Evolutionary conservation across 2,888 invertebrate genomes (phyloP).

Genomic region (Adineta ricciae): DNA sequence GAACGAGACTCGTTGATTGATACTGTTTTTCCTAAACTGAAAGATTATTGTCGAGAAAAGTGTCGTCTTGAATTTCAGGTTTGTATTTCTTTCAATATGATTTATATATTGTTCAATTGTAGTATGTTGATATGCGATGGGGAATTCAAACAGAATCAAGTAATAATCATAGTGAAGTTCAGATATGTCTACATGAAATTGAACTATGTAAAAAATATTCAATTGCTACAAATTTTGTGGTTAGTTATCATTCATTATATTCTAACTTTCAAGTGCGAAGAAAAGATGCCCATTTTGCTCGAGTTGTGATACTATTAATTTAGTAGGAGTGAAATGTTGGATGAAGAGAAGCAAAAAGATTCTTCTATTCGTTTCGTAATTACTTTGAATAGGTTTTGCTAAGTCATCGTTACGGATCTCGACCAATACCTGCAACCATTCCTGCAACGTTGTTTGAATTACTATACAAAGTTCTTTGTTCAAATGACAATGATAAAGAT

Average conservation of each 20-base stretch:
- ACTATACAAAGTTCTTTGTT: neutral
- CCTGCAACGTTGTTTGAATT: neutral
- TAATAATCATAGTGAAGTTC: neutral
- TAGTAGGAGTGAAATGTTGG: too few relatives aligned
- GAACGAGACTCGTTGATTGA: neutral
- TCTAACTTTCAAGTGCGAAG: too few relatives aligned
- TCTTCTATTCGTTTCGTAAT: too few relatives aligned
- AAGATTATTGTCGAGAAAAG: neutral
- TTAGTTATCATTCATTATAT: neutral
- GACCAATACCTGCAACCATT: conserved; percentile 23
- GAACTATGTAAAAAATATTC: neutral
- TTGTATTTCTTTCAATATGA: neutral
- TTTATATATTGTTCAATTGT: neutral
- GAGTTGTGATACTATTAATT: too few relatives aligned
- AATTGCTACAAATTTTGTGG: neutral
- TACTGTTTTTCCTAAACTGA: neutral
- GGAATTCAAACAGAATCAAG: neutral
- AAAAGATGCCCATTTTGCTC: too few relatives aligned
- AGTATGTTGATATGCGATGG: conserved; percentile 3
- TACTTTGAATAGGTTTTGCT: conserved; percentile 4
- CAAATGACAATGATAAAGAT: neutral
- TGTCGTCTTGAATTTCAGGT: neutral
- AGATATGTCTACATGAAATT: neutral
- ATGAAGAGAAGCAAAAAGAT: too few relatives aligned
- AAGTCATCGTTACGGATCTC: conserved; percentile 27